Conservation (phyloP, 2,797 vertebrate genomes). For the Cichlasoma orientale region DNA sequence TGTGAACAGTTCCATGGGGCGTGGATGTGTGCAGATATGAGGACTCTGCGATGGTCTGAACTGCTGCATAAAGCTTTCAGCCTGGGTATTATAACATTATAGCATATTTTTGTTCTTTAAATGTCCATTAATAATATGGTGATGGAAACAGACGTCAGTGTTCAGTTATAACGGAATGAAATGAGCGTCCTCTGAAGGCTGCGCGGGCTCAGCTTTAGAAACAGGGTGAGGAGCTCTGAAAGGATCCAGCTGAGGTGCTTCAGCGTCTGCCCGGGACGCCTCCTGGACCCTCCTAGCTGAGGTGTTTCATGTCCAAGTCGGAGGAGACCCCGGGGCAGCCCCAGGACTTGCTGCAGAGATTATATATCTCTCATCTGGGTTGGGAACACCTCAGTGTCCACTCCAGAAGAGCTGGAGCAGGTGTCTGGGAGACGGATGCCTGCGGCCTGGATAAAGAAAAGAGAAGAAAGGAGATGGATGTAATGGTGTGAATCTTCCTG, state of each 20-base stretch:
- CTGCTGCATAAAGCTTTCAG: too few relatives aligned
- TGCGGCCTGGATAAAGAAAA: not conserved
- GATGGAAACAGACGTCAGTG: not conserved
- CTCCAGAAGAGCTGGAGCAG: not conserved
- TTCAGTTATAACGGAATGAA: not conserved
- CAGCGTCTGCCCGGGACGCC: fast-evolving
- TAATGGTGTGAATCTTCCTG: not conserved
- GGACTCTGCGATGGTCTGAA: too few relatives aligned
- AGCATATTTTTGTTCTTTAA: not conserved
- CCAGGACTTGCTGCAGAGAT: not conserved
- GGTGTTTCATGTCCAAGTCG: not conserved
- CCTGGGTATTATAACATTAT: too few relatives aligned
- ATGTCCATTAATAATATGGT: not conserved
- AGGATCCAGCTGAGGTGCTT: not conserved
- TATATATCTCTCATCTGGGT: too few relatives aligned
- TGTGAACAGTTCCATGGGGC: too few relatives aligned
- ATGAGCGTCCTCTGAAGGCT: not conserved
- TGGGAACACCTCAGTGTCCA: too few relatives aligned
- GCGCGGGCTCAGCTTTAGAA: too few relatives aligned
- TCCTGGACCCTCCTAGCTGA: not conserved
- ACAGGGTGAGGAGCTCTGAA: not conserved
- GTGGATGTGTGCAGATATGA: too few relatives aligned
- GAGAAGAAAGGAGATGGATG: too few relatives aligned
- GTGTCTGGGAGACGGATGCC: not conserved
- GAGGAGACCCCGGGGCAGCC: not conserved